phyloP scores from a whole-genome alignment of 2,888 invertebrate species.

The Aphodius sticticus region DNA sequence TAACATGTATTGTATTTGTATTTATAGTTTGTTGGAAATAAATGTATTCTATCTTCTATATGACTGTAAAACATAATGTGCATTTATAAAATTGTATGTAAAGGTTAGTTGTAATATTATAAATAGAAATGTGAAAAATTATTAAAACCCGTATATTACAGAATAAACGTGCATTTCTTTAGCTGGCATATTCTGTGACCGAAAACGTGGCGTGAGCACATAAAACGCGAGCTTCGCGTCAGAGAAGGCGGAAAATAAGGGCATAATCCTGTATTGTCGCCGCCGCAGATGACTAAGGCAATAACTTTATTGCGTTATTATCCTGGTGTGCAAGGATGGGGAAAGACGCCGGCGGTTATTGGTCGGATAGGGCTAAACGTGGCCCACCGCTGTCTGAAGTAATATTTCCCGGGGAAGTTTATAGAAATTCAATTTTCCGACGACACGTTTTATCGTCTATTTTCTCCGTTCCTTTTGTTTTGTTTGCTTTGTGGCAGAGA shows the following conservation, averaged over 20 bases:
- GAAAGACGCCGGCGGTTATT: background rate
- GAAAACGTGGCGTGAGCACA: background rate
- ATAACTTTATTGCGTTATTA: slow-evolving; percentile 4
- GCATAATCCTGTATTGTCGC: slow-evolving; percentile 4
- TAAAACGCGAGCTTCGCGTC: background rate
- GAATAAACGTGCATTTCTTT: background rate
- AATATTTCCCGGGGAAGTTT: background rate
- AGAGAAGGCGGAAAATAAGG: background rate
- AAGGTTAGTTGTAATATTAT: too few relatives aligned
- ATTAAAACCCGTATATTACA: background rate
- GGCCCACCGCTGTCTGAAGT: background rate
- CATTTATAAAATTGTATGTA: too few relatives aligned
- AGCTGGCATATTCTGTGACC: background rate
- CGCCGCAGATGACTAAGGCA: background rate
- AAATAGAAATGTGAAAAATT: too few relatives aligned
- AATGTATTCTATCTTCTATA: too few relatives aligned
- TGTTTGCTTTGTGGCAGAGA: background rate
- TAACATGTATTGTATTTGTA: too few relatives aligned
- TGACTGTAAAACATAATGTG: too few relatives aligned
- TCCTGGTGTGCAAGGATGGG: background rate
- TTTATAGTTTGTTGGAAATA: too few relatives aligned
- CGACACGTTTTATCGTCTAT: slow-evolving; percentile 4
- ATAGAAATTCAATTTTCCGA: slow-evolving; percentile 4
- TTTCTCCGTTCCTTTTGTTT: background rate
- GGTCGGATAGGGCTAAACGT: slow-evolving; percentile 4